Conservation (phyloP, 2,113 vertebrate species). For the Bungarus multicinctus region DNA sequence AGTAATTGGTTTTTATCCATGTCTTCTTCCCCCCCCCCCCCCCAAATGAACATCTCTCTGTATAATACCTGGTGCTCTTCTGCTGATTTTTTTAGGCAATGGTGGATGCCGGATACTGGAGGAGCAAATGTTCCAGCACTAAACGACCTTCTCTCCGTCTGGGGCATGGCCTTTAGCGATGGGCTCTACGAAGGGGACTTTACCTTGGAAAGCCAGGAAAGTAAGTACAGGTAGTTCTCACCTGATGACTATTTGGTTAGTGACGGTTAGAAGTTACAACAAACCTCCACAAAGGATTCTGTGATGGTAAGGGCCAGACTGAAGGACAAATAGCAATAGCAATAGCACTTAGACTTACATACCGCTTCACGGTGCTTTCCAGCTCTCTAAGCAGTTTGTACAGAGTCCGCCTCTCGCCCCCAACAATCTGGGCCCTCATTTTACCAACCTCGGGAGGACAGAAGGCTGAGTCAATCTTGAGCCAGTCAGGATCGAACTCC, state of each 20-base stretch:
- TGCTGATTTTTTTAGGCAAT: conserved; percentile 77
- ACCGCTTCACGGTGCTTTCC: no score
- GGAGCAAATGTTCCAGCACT: conserved; percentile 95
- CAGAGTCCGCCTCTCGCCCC: no score
- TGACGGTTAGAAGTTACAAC: background rate
- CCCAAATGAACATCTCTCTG: background rate
- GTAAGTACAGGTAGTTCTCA: conserved; percentile 71
- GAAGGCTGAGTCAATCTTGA: no score
- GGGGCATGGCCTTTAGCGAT: conserved; percentile 98
- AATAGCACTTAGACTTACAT: no score
- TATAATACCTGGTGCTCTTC: background rate
- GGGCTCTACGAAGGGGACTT: conserved; percentile 97
- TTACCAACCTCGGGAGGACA: no score
- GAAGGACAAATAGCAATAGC: background rate
- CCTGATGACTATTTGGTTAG: background rate
- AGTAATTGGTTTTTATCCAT: background rate
- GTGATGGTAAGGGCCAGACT: background rate
- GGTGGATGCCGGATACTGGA: conserved; percentile 99
- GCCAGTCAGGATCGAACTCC: no score
- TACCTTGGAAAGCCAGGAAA: conserved; percentile 91
- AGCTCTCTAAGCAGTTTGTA: no score
- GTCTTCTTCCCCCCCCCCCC: background rate
- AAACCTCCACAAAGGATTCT: background rate
- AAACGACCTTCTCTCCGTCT: conserved; percentile 94
- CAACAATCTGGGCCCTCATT: no score